These are phyloP conservation scores for Anthopleura sola DNA, from an alignment of 64 coral and sea anemone species.

Conservation along the genomic window DNA sequence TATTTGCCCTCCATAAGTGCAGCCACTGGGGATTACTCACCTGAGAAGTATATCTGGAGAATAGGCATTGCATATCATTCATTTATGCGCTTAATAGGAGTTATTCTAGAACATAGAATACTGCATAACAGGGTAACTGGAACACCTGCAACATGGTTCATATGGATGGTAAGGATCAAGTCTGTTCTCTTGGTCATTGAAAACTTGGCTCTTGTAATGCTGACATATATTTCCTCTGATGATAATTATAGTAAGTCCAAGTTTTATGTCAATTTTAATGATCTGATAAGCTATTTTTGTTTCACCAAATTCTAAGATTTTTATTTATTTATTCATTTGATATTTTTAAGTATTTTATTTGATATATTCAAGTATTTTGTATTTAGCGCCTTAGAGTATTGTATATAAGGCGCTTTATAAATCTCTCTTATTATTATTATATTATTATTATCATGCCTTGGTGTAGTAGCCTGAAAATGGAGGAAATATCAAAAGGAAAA, in stretches of 20 bases:
- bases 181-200: constrained; percentile 50
- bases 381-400: too few species aligned
- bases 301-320: too few species aligned
- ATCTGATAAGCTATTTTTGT: too few species aligned
- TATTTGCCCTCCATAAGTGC: constrained; percentile 96
- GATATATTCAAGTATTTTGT: too few species aligned
- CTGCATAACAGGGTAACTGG: constrained; percentile 2
- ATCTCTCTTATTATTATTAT: too few species aligned
- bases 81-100: constrained; percentile 42
- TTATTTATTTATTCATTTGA: too few species aligned
- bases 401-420: too few species aligned
- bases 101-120: constrained; percentile 47
- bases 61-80: constrained; percentile 81
- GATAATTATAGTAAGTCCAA: constrained; percentile 86
- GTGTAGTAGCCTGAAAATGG: too few species aligned
- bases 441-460: too few species aligned
- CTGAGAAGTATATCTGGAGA: constrained; percentile 94
- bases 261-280: too few species aligned
- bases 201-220: constrained; percentile 70
- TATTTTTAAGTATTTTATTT: too few species aligned
- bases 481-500: too few species aligned
- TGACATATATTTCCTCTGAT: constrained; percentile 81
- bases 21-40: constrained; percentile 76
- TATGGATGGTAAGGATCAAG: constrained; percentile 59
- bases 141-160: constrained; percentile 34